Conservation (phyloP, 2,113 vertebrate genomes). For the Heliornis fulica region DNA sequence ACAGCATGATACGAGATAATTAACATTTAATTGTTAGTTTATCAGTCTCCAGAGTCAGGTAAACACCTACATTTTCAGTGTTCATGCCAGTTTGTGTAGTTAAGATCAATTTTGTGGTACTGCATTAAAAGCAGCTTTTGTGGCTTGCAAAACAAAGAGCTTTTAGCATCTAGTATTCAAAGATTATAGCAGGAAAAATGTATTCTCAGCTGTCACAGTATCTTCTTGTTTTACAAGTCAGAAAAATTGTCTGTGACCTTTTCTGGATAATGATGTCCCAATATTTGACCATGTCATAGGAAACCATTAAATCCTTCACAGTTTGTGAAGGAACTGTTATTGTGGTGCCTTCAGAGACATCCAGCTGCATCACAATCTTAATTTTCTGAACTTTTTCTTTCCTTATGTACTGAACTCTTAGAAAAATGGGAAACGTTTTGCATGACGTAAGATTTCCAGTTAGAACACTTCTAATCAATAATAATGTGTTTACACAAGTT, state of each 20-base stretch:
- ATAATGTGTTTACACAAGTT: background rate
- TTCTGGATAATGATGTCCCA: background rate
- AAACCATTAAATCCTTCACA: conserved; percentile 46
- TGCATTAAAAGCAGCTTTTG: background rate
- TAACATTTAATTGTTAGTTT: conserved; percentile 14
- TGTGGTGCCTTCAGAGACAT: background rate
- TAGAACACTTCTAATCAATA: background rate
- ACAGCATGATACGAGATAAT: background rate
- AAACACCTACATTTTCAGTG: background rate
- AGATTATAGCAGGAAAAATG: background rate
- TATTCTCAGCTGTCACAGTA: background rate
- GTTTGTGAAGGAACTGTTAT: conserved; percentile 33
- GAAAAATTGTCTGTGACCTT: conserved; percentile 8
- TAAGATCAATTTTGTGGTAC: background rate
- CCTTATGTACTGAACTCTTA: background rate
- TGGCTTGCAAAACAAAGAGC: background rate
- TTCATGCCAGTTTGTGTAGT: background rate
- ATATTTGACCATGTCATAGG: background rate
- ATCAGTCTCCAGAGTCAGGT: background rate
- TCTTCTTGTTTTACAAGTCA: conserved; percentile 24
- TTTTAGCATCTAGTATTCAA: background rate
- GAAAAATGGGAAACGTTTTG: background rate
- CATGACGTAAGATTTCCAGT: conserved; percentile 1
- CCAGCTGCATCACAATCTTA: background rate
- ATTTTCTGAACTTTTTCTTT: conserved; percentile 35